phyloP scores from a whole-genome alignment of 1,140 invertebrate species.

The Drosophila seguyi region DNA sequence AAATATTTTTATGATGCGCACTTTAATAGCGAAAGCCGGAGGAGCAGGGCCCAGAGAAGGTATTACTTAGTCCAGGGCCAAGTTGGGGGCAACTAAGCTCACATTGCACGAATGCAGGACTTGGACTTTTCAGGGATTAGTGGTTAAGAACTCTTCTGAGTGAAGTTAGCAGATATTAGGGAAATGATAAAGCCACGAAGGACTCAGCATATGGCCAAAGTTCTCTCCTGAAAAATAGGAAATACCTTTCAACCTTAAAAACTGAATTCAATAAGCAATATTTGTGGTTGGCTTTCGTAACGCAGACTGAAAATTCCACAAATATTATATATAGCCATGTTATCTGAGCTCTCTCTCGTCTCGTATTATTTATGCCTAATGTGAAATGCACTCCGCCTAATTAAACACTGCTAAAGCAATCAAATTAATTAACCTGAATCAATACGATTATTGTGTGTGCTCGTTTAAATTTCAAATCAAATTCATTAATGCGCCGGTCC shows the following conservation, averaged over 20 bases:
- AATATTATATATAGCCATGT: background rate
- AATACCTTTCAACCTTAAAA: no score
- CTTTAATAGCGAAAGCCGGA: slow-evolving; percentile 24
- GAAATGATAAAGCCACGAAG: background rate
- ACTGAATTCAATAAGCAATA: slow-evolving; percentile 12
- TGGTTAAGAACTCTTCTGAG: background rate
- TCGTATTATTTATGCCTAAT: slow-evolving; percentile 20
- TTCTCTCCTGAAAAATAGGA: background rate
- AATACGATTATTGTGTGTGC: slow-evolving; percentile 32
- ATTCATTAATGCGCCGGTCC: slow-evolving; percentile 38
- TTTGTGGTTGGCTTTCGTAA: background rate
- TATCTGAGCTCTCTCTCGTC: background rate
- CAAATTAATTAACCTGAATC: slow-evolving; percentile 61
- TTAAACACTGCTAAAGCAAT: slow-evolving; percentile 56
- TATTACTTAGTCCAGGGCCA: slow-evolving; percentile 33
- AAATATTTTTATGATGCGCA: slow-evolving; percentile 50
- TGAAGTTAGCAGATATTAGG: background rate
- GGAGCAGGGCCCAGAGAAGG: slow-evolving; percentile 7
- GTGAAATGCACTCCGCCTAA: slow-evolving; percentile 43
- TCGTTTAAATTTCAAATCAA: slow-evolving; percentile 44
- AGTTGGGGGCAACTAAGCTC: slow-evolving; percentile 25
- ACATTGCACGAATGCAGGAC: slow-evolving; percentile 33
- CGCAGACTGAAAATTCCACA: background rate
- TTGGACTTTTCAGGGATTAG: slow-evolving; percentile 24
- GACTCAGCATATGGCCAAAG: background rate